Base-by-base conservation (phyloP, 2,113 vertebrate species). In the Platichthys flesus region DNA sequence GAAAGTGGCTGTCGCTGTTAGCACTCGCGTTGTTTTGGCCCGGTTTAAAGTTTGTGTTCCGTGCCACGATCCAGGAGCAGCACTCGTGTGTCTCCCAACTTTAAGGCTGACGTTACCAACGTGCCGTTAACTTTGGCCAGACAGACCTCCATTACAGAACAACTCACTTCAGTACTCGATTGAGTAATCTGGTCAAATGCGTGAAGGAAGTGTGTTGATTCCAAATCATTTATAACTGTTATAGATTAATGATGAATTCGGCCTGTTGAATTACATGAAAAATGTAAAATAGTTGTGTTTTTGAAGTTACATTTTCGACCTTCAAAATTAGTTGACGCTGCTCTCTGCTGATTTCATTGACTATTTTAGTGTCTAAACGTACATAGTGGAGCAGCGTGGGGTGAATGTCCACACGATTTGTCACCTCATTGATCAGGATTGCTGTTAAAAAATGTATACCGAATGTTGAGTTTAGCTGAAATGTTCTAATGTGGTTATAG, bases 21-120 rank as follows among this genome's bases (percentile, higher is more conserved):
- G 5, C 7, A 5, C 21, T 45, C 14, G 31, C 10, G 61, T n/a
- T 72, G 72, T 79, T 42, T 42, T 87, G 5, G 16, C 35, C 16
- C 59, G 72, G 76, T 86, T 82, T 66, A 0, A 74, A 84, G 62
- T 67, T 64, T 45, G 55, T 67, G 51, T 74, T 62, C 31, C 68
- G 76, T 82, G 72, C 81, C 82, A 76, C 86, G 89, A 87, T 59
- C 75, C 1, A 80, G 67, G 23, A 64, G 73, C 69, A 84, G 75
- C 63, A 77, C 62, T 47, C 9, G 40, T 45, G 62, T 45, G 42
- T 67, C 71, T 86, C 78, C 81, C 71, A 81, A 86, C 81, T 89
- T 88, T 76, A 75, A 87, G 47, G 79, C 83, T 90, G 88, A 90
- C 91, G 82, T 78, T 67, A 68, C 61, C 58, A 71, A 82, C 72